A percentile compares a stretch with the other conserved stretches of the same genome.
Conservation (phyloP, 2,888 invertebrate species). For the Oscheius sp. region DNA sequence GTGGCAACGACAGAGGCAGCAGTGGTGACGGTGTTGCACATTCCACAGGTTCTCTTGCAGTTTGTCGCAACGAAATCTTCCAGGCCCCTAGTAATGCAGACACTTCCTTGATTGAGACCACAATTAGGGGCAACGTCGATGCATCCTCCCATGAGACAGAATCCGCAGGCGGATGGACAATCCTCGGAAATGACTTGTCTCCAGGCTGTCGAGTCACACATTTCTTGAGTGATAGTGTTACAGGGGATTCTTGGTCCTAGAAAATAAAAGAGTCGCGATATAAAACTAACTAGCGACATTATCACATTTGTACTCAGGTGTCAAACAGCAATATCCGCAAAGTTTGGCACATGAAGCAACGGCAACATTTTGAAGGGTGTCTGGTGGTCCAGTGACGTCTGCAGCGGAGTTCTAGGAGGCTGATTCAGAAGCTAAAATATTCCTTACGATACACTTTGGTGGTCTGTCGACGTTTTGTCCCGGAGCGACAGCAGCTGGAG, state of each 20-base stretch:
- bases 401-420: no score
- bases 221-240: constrained; percentile 6
- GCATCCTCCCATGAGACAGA: constrained; percentile 23
- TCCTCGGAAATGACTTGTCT: constrained; percentile 18
- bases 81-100: neutral
- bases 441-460: neutral
- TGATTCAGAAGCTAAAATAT: neutral
- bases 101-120: neutral
- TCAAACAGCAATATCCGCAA: constrained; percentile 13
- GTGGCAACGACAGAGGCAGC: neutral
- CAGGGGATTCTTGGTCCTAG: constrained; percentile 18
- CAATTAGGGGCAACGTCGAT: constrained; percentile 20
- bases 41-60: constrained; percentile 25
- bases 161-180: constrained; percentile 27
- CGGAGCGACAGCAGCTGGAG: neutral
- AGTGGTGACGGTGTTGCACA: constrained; percentile 3
- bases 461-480: neutral
- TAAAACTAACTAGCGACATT: neutral
- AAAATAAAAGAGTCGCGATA: neutral
- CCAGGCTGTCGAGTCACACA: constrained; percentile 19
- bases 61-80: neutral
- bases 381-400: no score
- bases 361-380: neutral
- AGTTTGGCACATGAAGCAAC: neutral
- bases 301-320: neutral